Base-by-base conservation (phyloP, 2,113 vertebrate genomes). In the Coregonus clupeaformis region DNA sequence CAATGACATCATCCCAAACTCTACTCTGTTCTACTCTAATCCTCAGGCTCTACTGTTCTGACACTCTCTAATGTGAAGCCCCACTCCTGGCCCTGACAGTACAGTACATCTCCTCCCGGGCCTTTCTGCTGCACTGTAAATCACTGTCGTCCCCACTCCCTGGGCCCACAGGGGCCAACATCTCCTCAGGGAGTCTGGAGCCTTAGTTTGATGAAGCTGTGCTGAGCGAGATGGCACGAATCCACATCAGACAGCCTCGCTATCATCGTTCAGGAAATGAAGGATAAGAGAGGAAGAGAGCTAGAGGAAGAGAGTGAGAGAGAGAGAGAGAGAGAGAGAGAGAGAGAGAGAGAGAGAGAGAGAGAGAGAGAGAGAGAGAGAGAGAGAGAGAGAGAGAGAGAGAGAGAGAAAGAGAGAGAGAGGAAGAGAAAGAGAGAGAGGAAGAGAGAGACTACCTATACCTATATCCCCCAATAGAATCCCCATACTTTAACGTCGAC, bases 181-280 rank as follows among this genome's bases (percentile, higher is more conserved):
- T 72, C 25, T 64, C 49, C 29, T 75, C 30, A 52, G 18, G 49
- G 47, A 52, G 25, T 32, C 52, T 60, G 57, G 16, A 76, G 73
- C 72, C 65, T 22, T 72, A 80, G 74, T 81, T 80, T 81, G 77
- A 81, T 78, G 49, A 80, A 84, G 66, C 72, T 49, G 55, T 66
- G 55, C 65, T 22, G 78, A 77, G 62, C 32, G 18, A 69, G 68
- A 25, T 77, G 65, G 71, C 64, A 30, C 68, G 14, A 29, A 70
- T 83, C 22, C 66, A 78, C 71, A 78, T 14, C 4, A 66, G n/a
- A 70, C 42, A 25, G 32, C 59, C 79, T 30, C 68, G 73, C 14
- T 63, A 14, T 29, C 20, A 64, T 64, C 36, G 25, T 49, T 69
- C 24, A 55, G 36, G 62, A 73, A 74, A 25, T 25, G 20, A 72